These are phyloP conservation scores for Dunckerocampus dactyliophorus DNA, from an alignment of 2,113 vertebrate genomes.

Conservation along the genomic window DNA sequence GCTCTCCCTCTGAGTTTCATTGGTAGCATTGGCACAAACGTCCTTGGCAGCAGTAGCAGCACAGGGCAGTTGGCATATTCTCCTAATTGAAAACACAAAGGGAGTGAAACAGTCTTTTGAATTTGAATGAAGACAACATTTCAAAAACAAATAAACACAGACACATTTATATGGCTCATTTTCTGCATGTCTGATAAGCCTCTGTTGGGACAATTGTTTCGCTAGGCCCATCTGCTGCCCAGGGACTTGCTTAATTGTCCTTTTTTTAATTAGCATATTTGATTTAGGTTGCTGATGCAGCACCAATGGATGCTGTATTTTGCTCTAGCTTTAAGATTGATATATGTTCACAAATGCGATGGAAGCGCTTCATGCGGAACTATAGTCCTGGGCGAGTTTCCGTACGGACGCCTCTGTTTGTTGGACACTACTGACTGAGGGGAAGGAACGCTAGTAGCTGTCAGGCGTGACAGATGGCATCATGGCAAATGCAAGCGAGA, in stretches of 20 bases:
- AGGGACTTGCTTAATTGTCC: constrained; percentile 53
- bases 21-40: background rate
- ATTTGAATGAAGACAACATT: constrained; percentile 16
- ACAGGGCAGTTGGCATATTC: constrained; percentile 1
- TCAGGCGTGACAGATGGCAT: too few relatives aligned
- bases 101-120: constrained; percentile 20
- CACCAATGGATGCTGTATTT: too few relatives aligned
- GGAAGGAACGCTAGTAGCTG: too few relatives aligned
- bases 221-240: constrained; percentile 48
- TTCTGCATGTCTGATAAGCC: background rate
- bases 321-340: too few relatives aligned
- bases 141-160: constrained; percentile 11
- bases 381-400: too few relatives aligned
- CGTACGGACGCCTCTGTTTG: too few relatives aligned
- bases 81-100: constrained; percentile 7
- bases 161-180: constrained; percentile 5
- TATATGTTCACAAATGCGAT: too few relatives aligned
- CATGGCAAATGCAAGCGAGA: too few relatives aligned
- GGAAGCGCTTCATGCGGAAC: too few relatives aligned
- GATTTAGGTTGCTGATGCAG: constrained; percentile 15
- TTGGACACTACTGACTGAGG: too few relatives aligned
- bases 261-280: background rate
- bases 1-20: background rate
- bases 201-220: constrained; percentile 54
- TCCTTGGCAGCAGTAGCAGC: background rate